Base-by-base conservation (phyloP, 2,797 vertebrate genomes). In the Lutjanus argentimaculatus region DNA sequence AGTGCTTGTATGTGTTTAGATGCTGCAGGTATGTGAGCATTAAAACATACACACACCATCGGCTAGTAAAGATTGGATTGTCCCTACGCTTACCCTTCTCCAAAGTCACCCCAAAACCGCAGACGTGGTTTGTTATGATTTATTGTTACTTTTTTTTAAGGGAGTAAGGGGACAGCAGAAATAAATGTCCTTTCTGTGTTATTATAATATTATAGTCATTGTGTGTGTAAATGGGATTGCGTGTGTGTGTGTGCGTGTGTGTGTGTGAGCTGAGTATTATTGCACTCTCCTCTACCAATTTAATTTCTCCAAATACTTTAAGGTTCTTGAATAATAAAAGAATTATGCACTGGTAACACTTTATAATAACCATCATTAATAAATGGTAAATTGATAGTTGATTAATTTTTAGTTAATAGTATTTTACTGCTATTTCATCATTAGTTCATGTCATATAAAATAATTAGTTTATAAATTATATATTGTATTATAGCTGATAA, bases 91-190 rank as follows among this genome's bases (percentile, higher is more conserved):
- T 77, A 77, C 70, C 81, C 55, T 88, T 68, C 43, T 61, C 79
- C 80, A 90, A 90, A 89, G 88, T 91, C 89, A 85, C 77, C 81
- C 67, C 67, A 49, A 68, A 87, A 79, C 75, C 43, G 10, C 84
- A 87, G 79, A 85, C 22, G 43, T 76, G 63, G 48, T 87, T 86
- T 65, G 63, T 72, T 51, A 67, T 84, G 91, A 91, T 90, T 89
- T 83, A 89, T 83, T 58, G 72, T 76, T 62, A 21, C 1, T 59
- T 62, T 75, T 75, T 75, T 80, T 71, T 0, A 57, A 17, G 19
- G 48, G 21, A 70, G 69, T 55, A 62, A 43, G 49, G 52, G 70
- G 73, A 85, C 82, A 59, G 79, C 68, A 30, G 61, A 76, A 77
- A 90, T 66, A 45, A 77, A 75, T 67, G 77, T 76, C 77, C 75